Conservation (phyloP, 2,888 invertebrate genomes). For the Caenorhabditis virilis region DNA sequence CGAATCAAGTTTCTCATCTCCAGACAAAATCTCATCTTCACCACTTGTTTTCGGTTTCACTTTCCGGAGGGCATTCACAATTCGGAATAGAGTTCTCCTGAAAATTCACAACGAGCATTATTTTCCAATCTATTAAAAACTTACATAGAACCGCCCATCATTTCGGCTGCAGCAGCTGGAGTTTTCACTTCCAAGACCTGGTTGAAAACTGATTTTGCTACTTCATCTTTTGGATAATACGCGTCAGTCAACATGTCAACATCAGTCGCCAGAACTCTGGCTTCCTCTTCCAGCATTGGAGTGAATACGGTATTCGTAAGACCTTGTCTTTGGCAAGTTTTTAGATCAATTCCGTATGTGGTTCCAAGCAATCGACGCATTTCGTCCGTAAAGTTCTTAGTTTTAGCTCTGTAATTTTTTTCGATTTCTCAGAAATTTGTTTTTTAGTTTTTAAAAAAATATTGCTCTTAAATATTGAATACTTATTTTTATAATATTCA, state of each 20-base stretch:
- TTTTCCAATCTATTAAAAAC: no score
- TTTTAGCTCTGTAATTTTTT: constrained; percentile 10
- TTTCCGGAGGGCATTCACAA: neutral
- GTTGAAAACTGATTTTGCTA: constrained; percentile 1
- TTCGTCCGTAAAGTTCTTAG: neutral
- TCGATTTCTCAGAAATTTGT: constrained; percentile 1
- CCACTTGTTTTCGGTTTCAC: neutral
- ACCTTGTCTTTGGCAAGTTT: neutral
- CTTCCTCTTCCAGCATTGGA: constrained; percentile 5
- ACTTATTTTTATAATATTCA: no score
- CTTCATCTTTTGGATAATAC: neutral
- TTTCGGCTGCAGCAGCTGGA: neutral
- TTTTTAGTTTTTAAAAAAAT: no score
- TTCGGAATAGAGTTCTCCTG: neutral
- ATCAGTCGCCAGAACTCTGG: neutral
- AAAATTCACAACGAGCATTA: no score
- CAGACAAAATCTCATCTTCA: neutral
- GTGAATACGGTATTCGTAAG: neutral
- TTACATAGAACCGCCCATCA: neutral
- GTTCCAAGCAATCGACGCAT: neutral
- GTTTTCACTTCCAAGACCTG: neutral
- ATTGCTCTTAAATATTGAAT: no score
- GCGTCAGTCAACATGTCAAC: neutral
- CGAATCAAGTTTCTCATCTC: neutral
- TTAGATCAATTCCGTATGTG: neutral